Evolutionary conservation across 2,888 invertebrate genomes (phyloP), one percentile per base, ranked within the genome.

Genomic region (Ophion ventricosus): DNA sequence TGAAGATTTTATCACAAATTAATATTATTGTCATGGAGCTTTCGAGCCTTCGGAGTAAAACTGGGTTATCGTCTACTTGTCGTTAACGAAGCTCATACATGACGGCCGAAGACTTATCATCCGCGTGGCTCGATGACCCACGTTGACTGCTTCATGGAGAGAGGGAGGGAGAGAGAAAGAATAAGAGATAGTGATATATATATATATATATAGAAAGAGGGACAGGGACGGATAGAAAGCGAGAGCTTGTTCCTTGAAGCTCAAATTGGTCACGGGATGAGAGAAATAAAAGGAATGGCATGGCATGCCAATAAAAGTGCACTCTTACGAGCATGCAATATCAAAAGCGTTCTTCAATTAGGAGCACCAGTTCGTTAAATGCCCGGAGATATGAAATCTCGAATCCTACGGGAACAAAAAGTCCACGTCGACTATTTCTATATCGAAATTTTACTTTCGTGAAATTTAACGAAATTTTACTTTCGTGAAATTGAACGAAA

Each of bases 41-140:
- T 63, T 86, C 75, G 82, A 72, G 66, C 75, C 85, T 85, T 70
- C 89, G 83, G 83, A 72, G 74, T 81, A 87, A 90, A 80, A 89
- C 87, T 91, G 87, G 91, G 91, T 91, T 91, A 91, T 91, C 91
- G 88, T 88, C 84, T 89, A 86, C 86, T 90, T 89, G 88, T 87
- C 86, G 84, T 78, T 87, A 90, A 90, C 90, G 87, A 90, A 89
- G 86, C 78, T 81, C 29, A 20, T 64, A 49, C 23, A 69, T n/a
- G 63, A 35, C 73, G 86, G 75, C 80, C 69, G 23, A 79, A 88
- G 88, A 91, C 89, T 90, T 90, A 90, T 91, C 89, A 85, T 54
- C 72, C 83, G 83, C 63, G 26, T 14, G 40, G 82, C 82, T 85
- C 85, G 87, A 87, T 90, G 89, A 90, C 90, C 90, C 88, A 80